Base-by-base conservation (phyloP, 1,140 invertebrate genomes). In the Zaprionus ghesquierei region DNA sequence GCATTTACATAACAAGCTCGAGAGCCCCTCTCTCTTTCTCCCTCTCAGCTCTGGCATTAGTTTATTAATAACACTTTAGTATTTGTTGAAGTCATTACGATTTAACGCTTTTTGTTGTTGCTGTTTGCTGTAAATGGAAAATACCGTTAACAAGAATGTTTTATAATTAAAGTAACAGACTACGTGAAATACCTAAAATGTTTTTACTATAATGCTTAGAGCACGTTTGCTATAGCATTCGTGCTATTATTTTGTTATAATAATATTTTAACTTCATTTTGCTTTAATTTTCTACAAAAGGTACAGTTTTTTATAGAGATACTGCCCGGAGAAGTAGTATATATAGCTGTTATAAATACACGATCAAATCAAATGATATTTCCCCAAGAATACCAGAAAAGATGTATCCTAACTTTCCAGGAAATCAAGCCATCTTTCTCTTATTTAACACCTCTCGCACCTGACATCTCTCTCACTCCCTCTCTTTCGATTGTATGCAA, bases 31-130 rank as follows among this genome's bases (percentile, higher is more conserved):
- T 51, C 29, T 23, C 44, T n/a, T 9, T 18, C 13, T 35, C 59
- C n/a, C 46, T 27, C 29, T 51, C 2, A 20, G 15, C 25, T 44
- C 6, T 61, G 41, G 61, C 29, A 72, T 59, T 35, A 44, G 59
- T 41, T 54, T 69, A 69, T 73, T 55, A 69, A 69, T 61, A 73
- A 29, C 44, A 61, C 50, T 49, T 55, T 55, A 49, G 70, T 61
- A 73, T 68, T 68, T 61, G 64, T 22, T 60, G 25, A 12, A 46
- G 41, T 46, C 41, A 46, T 46, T 46, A 46, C 41, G 6, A 10
- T 46, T 46, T 46, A 46, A 46, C 41, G 22, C 41, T 46, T 22
- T 22, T n/a, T n/a, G n/a, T n/a, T 20, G 53, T 31, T n/a, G 46
- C 12, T 41, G 20, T 60, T 60, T 60, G 20, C 5, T 29, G 41